phyloP scores from a whole-genome alignment of 2,888 invertebrate species.

The Hirtodrosophila confusa region DNA sequence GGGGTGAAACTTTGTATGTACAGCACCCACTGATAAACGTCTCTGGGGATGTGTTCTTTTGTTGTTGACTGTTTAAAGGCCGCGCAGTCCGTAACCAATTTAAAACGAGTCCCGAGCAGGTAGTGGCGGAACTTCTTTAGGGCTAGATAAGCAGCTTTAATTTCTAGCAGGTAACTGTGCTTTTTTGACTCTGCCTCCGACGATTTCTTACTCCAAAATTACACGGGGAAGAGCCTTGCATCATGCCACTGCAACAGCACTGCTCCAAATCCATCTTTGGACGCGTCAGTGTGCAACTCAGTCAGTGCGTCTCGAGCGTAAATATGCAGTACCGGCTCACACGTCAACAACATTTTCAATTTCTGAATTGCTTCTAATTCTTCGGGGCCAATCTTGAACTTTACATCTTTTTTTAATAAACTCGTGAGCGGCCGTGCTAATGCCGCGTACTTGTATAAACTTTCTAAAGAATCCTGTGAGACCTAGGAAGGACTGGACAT shows the following conservation, averaged over 20 bases:
- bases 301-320: conserved; percentile 29
- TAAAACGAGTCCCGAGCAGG: neutral
- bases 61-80: conserved; percentile 5
- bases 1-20: neutral
- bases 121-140: conserved; percentile 56
- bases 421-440: conserved; percentile 14
- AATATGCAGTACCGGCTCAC: conserved; percentile 25
- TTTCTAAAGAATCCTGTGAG: conserved; percentile 10
- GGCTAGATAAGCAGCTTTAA: conserved; percentile 52
- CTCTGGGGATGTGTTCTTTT: conserved; percentile 1
- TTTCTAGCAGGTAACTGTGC: conserved; percentile 54
- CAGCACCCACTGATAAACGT: conserved; percentile 1
- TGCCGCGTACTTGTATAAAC: conserved; percentile 8
- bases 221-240: conserved; percentile 10
- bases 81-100: conserved; percentile 1
- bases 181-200: conserved; percentile 2
- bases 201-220: conserved; percentile 24
- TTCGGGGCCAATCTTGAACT: conserved; percentile 15
- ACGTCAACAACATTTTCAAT: conserved; percentile 14
- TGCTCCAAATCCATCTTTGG: conserved; percentile 43
- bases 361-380: conserved; percentile 18
- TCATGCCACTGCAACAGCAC: conserved; percentile 21
- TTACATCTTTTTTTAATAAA: conserved; percentile 8
- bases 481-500: conserved; percentile 18
- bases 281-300: conserved; percentile 48